Evolutionary conservation across 2,113 vertebrate genomes (phyloP).

Genomic region (Lagopus muta): DNA sequence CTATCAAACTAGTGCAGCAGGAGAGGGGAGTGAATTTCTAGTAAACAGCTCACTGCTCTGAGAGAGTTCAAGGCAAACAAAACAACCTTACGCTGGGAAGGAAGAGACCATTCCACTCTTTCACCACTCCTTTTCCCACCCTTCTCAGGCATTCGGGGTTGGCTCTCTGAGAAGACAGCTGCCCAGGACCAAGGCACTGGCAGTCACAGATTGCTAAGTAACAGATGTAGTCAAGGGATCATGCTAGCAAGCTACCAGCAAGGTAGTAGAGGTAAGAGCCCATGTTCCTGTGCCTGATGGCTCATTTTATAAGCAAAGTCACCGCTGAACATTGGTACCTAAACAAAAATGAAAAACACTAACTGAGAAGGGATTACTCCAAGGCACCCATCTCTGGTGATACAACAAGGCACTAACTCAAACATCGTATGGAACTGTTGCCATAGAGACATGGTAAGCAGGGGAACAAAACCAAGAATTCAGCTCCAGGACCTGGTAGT

Average conservation of each 20-base stretch:
- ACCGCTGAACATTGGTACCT: not conserved
- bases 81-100: not conserved
- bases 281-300: not conserved
- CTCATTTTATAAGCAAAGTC: not conserved
- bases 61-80: not conserved
- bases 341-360: not conserved
- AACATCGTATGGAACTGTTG: fast-evolving
- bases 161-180: not conserved
- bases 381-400: not conserved
- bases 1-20: not conserved
- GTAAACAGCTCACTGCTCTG: not conserved
- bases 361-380: not conserved
- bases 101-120: not conserved
- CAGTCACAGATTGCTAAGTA: not conserved
- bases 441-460: not conserved
- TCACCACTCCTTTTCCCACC: conserved; percentile 8
- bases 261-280: not conserved
- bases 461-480: not conserved
- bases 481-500: not conserved
- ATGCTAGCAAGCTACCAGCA: not conserved
- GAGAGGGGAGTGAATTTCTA: not conserved
- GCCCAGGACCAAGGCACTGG: not conserved
- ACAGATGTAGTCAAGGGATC: not conserved
- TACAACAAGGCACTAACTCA: not conserved
- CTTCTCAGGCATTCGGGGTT: not conserved